These are phyloP conservation scores for Puntigrus tetrazona DNA, from an alignment of 2,113 vertebrate species.

Conservation along the genomic window DNA sequence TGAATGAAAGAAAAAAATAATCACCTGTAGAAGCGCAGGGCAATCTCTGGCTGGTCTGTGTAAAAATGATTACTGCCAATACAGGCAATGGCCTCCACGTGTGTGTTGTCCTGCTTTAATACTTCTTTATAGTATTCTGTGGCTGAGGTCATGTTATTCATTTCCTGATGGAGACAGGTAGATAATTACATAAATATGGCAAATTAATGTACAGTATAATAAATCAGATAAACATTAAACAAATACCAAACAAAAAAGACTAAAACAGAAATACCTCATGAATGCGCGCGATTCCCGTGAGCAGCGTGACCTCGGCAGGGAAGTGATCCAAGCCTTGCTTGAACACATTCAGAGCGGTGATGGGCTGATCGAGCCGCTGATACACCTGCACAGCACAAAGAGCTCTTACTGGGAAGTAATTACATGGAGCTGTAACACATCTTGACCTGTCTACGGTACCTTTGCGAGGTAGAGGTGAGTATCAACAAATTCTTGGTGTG, in stretches of 20 bases:
- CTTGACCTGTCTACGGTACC: constrained; percentile 64
- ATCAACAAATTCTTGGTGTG: constrained; percentile 93
- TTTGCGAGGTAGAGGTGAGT: constrained; percentile 93
- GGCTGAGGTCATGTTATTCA: constrained; percentile 87
- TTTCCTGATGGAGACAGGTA: constrained; percentile 78
- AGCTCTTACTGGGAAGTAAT: not conserved
- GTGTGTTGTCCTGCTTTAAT: constrained; percentile 94
- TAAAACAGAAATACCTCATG: constrained; percentile 77
- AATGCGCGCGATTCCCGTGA: constrained; percentile 94
- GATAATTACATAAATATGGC: not conserved
- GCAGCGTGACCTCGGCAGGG: constrained; percentile 91
- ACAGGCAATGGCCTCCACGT: constrained; percentile 94
- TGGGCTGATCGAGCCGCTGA: constrained; percentile 90
- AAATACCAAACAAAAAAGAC: no score
- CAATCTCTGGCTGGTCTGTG: constrained; percentile 94
- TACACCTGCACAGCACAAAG: constrained; percentile 80
- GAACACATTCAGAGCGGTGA: constrained; percentile 90
- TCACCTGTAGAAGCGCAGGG: constrained; percentile 95
- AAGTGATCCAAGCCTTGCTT: constrained; percentile 95
- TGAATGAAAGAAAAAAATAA: not conserved
- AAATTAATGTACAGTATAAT: not conserved
- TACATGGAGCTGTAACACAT: not conserved
- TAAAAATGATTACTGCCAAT: constrained; percentile 98
- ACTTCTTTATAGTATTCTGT: constrained; percentile 95
- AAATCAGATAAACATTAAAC: not conserved